A percentile compares a stretch with the other conserved stretches of the same genome.
Evolutionary conservation across 2,113 vertebrate genomes (phyloP).

Genomic region (Oryzias javanicus): DNA sequence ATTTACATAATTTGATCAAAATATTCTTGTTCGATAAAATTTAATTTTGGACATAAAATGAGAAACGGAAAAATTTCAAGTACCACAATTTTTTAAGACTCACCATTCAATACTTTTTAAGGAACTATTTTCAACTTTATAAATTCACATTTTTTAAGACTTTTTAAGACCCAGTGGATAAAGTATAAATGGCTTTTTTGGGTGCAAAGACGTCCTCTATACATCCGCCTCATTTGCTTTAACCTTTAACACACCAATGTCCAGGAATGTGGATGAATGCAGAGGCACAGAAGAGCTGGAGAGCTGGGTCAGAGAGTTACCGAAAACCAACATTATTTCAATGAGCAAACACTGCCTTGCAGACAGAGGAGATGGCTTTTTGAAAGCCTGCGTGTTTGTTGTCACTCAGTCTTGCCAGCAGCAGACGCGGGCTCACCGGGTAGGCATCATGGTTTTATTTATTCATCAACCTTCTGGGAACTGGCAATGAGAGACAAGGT

Average conservation of each 20-base stretch:
- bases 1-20: too few species aligned
- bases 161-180: not conserved
- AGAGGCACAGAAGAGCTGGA: conserved; percentile 27
- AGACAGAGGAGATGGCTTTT: conserved; percentile 41
- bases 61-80: too few species aligned
- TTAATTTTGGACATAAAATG: too few species aligned
- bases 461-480: conserved; percentile 73
- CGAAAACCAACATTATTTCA: conserved; percentile 48
- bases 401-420: conserved; percentile 53
- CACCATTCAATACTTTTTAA: too few species aligned
- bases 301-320: conserved; percentile 25
- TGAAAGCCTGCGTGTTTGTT: conserved; percentile 5
- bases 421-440: conserved; percentile 44
- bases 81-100: too few species aligned
- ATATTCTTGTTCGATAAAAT: too few species aligned
- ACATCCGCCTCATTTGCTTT: not conserved
- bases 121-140: too few species aligned
- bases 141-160: too few species aligned
- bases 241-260: not conserved
- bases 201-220: not conserved
- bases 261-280: conserved; percentile 13
- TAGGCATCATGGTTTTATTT: conserved; percentile 68
- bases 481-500: conserved; percentile 65
- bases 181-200: not conserved
- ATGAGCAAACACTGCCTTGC: conserved; percentile 40